Base-by-base conservation (phyloP, 1,140 invertebrate species). In the Cherax destructor region DNA sequence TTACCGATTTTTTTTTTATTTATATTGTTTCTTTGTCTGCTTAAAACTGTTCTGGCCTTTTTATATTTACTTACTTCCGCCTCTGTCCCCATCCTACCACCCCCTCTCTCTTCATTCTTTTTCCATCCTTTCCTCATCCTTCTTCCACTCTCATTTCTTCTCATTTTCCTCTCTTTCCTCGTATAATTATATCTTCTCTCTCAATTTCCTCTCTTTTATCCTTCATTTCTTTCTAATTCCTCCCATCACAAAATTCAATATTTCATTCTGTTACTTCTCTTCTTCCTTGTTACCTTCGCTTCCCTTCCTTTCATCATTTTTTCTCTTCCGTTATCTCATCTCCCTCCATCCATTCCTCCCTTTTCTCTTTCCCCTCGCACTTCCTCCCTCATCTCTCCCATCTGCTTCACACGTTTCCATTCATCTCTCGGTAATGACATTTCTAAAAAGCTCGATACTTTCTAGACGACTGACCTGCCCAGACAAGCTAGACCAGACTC, bases 361-460 rank as follows among this genome's bases (percentile, higher is more conserved):
- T 78, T 49, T 13, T 52, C 74, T 87, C 30, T 24, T 16, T 41
- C 21, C 61, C 52, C 59, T 56, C 41, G n/a, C 24, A 4, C 41
- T 59, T 47, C 30, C 30, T 78, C 7, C 78, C 56, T 41, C 77
- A 18, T 72, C 59, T 52, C 61, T 11, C 77, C 65, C 86, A 88
- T 88, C 77, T 88, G 86, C 59, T 47, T 16, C 77, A 61, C 86
- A 79, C 61, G 65, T 88, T 88, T 72, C 86, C 86, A 81, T 52
- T 80, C 61, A 6, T 88, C 61, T 18, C 59, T 78, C 86, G 78
- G 81, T 88, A 88, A 88, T 88, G 86, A 81, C 81, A 41, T 41
- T 88, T 88, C 81, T 81, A 81, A 81, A 88, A 56, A 72, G 56
- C 86, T 77, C 81, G 78, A 88, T 88, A 65, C 80, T 49, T 79